Evolutionary conservation across 1,140 invertebrate genomes (phyloP).

Genomic region (Solenopsis invicta): DNA sequence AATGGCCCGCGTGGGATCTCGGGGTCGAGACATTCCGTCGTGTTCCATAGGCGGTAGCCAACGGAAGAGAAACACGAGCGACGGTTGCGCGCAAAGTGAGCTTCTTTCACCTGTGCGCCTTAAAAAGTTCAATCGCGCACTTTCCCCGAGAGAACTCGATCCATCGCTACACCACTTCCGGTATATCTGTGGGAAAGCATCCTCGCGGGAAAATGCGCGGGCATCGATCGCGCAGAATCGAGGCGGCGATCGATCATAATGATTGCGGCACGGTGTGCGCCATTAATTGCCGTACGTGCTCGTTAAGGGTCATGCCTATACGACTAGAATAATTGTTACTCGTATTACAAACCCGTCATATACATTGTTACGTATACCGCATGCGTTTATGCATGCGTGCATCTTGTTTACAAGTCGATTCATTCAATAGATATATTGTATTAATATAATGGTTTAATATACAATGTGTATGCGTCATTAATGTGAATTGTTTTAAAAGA

Average conservation of each 20-base stretch:
- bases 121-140: slow-evolving; percentile 51
- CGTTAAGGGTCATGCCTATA: slow-evolving; percentile 43
- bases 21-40: slow-evolving; percentile 46
- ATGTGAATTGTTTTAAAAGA: no score
- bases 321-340: slow-evolving; percentile 44
- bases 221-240: slow-evolving; percentile 10
- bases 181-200: slow-evolving; percentile 44
- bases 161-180: slow-evolving; percentile 17
- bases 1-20: slow-evolving; percentile 44
- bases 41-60: slow-evolving; percentile 26
- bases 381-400: not conserved
- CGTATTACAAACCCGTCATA: slow-evolving; percentile 21
- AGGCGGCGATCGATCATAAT: slow-evolving; percentile 31
- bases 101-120: slow-evolving; percentile 59
- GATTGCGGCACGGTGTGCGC: not conserved
- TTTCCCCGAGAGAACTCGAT: slow-evolving; percentile 52
- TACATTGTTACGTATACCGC: not conserved
- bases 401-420: not conserved
- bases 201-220: slow-evolving; percentile 28
- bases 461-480: not conserved
- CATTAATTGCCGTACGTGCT: slow-evolving; percentile 44
- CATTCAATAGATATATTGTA: not conserved
- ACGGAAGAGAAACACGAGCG: slow-evolving; percentile 43
- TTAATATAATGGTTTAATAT: not conserved
- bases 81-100: slow-evolving; percentile 15